These are phyloP conservation scores for Hydropsyche tenuis DNA, from an alignment of 1,140 invertebrate genomes.

Conservation along the genomic window DNA sequence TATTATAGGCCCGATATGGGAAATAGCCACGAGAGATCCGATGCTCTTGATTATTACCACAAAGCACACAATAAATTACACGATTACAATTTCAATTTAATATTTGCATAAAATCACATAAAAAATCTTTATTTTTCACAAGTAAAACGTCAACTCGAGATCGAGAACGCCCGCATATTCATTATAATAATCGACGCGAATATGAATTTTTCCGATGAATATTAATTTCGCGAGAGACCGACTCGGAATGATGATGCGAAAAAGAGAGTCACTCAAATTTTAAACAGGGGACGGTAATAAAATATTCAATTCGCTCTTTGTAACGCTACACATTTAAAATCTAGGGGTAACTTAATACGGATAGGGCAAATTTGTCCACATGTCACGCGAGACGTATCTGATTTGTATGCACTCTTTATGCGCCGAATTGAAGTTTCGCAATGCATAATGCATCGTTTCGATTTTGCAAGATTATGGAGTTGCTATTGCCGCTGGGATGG, in stretches of 20 bases:
- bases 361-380: slow-evolving; percentile 33
- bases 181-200: neutral
- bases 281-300: slow-evolving; percentile 17
- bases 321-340: slow-evolving; percentile 23
- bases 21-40: slow-evolving; percentile 4
- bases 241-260: neutral
- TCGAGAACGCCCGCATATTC: too few relatives aligned
- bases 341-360: slow-evolving; percentile 23
- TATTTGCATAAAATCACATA: too few relatives aligned
- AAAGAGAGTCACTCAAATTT: slow-evolving; percentile 6
- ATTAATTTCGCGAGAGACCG: neutral
- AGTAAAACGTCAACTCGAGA: too few relatives aligned
- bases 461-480: slow-evolving; percentile 29
- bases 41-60: slow-evolving; percentile 1
- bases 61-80: neutral
- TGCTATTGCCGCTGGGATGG: slow-evolving; percentile 56
- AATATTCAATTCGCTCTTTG: slow-evolving; percentile 26
- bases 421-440: neutral
- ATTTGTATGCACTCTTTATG: slow-evolving; percentile 2
- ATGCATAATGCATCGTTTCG: neutral
- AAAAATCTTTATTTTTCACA: too few relatives aligned
- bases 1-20: slow-evolving; percentile 30
- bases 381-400: slow-evolving; percentile 7
- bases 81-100: slow-evolving; percentile 5
- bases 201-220: neutral